Evolutionary conservation across 2,113 vertebrate genomes (phyloP).

Genomic region (Boleophthalmus pectinirostris): DNA sequence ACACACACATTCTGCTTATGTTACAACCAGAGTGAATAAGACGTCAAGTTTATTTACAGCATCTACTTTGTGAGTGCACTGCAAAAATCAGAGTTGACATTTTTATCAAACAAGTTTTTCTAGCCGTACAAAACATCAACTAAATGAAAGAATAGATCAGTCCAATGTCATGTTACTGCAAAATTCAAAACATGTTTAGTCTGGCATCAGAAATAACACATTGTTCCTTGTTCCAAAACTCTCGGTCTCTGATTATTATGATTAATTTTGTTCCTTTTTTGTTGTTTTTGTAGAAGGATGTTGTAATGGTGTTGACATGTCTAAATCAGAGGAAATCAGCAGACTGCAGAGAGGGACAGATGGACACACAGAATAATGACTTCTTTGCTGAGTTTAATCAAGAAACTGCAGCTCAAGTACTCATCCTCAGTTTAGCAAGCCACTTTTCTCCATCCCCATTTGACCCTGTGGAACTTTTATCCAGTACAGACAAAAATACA

Average conservation of each 20-base stretch:
- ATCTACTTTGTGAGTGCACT: constrained; percentile 7
- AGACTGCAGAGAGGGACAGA: neutral
- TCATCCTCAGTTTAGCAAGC: neutral
- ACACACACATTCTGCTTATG: too few species aligned
- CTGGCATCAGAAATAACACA: neutral
- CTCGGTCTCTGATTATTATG: neutral
- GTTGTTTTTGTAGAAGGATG: neutral
- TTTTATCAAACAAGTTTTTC: neutral
- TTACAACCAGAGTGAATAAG: constrained; percentile 1
- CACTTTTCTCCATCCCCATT: neutral
- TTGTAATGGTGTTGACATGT: neutral
- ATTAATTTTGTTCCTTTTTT: neutral
- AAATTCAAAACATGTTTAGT: constrained; percentile 9
- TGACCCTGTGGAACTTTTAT: neutral
- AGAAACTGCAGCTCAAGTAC: neutral
- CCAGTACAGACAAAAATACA: neutral
- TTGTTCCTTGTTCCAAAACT: neutral
- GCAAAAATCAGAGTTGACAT: constrained; percentile 7
- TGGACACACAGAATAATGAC: constrained; percentile 3
- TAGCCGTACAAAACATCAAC: neutral
- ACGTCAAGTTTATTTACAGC: constrained; percentile 10
- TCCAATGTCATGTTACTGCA: neutral
- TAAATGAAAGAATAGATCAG: constrained; percentile 30
- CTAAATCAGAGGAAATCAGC: constrained; percentile 2
- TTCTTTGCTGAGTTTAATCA: neutral